Base-by-base conservation (phyloP, 2,888 invertebrate genomes). In the Metacarcinus magister region DNA sequence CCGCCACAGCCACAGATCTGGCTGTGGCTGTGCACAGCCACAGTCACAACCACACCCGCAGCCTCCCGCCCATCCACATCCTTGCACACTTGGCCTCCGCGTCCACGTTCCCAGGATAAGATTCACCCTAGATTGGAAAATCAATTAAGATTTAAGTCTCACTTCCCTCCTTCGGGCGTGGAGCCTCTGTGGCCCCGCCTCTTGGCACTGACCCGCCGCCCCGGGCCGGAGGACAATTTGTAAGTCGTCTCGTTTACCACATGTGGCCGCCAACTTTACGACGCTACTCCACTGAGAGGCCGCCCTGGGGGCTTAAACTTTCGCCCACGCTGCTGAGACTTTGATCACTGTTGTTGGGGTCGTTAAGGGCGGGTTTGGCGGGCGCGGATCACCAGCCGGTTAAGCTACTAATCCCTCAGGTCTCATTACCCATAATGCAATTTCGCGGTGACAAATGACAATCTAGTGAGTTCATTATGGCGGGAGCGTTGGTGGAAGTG, bases 401-500 rank as follows among this genome's bases (percentile, higher is more conserved):
- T 92, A 60, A 46, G 90, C 43, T 54, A 54, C 48, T 94, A 44
- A 7, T 39, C 82, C 60, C 92, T n/a, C 48, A 32, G 23, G 95
- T 93, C 96, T 96, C 96, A 96, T 96, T 96, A 96, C 95, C 96
- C 95, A 96, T 96, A 96, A 96, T 96, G 96, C 96, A 96, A 96
- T 96, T 96, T 96, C 95, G 96, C 96, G 95, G 96, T 95, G 96
- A 96, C 96, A 96, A 96, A 96, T 96, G 96, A 96, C 96, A 94
- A 96, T 95, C 96, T 95, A 96, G 93, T 96, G 96, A 96, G 93
- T 96, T 95, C 96, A 95, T 96, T 96, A 96, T 91, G 96, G 94
- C 95, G 94, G 90, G 89, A 95, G 91, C 93, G 96, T 95, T 93
- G 95, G 95, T 87, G 46, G 95, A 95, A 95, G 96, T 95, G 96